Percentiles rank a stretch among this genome's conserved stretches.
Conservation (phyloP, 2,797 vertebrate genomes). For the Pseudotriccus pelzelni region DNA sequence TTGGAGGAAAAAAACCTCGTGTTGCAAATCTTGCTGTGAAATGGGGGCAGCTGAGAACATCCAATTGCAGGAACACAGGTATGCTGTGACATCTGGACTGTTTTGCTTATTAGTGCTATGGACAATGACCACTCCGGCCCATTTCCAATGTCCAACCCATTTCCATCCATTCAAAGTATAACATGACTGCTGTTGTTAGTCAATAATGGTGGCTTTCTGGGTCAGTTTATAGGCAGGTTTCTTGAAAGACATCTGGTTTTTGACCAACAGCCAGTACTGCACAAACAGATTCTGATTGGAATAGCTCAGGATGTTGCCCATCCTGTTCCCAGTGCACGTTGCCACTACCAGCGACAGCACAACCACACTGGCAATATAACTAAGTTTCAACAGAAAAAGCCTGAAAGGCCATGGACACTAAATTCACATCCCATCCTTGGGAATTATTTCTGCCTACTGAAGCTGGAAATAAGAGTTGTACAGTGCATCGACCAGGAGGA, state of each 20-base stretch:
- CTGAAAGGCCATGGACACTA: neutral
- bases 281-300: neutral
- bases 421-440: neutral
- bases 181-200: neutral
- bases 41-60: neutral
- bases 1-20: neutral
- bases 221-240: neutral
- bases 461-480: neutral
- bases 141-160: neutral
- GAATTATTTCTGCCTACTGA: neutral
- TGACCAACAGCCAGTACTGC: neutral
- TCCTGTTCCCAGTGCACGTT: accelerated
- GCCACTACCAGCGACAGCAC: accelerated
- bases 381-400: neutral
- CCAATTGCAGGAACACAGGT: neutral
- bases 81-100: neutral
- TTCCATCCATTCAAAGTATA: neutral
- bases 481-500: neutral
- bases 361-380: neutral
- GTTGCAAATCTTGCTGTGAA: neutral
- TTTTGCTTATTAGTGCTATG: neutral
- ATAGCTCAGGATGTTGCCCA: neutral
- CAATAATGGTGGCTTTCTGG: neutral
- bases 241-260: neutral
- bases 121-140: neutral